Conservation (phyloP, 2,113 vertebrate genomes). For the Lonchura striata region DNA sequence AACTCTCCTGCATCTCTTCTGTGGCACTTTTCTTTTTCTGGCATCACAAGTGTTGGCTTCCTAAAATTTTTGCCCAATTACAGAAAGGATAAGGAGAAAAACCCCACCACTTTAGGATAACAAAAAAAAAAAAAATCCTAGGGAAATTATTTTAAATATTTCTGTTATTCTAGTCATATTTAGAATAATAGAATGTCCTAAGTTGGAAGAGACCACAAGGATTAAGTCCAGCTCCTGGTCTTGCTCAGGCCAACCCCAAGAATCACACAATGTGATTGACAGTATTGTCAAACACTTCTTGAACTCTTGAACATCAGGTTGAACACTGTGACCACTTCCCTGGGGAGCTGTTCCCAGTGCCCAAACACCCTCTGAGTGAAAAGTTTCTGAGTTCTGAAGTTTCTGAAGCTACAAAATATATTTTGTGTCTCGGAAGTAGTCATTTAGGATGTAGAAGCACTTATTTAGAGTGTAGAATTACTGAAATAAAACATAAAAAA, state of each 20-base stretch:
- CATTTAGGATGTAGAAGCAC: neutral
- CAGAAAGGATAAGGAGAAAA: neutral
- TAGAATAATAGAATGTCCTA: neutral
- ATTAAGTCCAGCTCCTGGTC: neutral
- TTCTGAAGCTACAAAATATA: neutral
- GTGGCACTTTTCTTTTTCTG: neutral
- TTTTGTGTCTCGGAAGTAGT: neutral
- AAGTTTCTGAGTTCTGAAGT: neutral
- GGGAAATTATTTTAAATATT: neutral
- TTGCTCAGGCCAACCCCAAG: too few relatives aligned
- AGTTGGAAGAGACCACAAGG: neutral
- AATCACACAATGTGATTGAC: neutral
- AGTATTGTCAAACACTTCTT: neutral
- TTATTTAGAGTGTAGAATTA: neutral
- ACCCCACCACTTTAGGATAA: accelerated
- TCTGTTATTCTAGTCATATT: neutral
- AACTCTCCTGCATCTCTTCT: neutral
- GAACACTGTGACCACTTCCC: neutral
- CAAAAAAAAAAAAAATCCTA: neutral
- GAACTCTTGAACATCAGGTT: neutral
- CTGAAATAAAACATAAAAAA: neutral
- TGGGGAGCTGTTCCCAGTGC: neutral
- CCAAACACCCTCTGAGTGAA: neutral
- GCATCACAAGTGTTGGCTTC: neutral
- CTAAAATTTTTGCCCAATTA: neutral